phyloP scores from a whole-genome alignment of 2,888 invertebrate species.

The Stegana nigrithorax region DNA sequence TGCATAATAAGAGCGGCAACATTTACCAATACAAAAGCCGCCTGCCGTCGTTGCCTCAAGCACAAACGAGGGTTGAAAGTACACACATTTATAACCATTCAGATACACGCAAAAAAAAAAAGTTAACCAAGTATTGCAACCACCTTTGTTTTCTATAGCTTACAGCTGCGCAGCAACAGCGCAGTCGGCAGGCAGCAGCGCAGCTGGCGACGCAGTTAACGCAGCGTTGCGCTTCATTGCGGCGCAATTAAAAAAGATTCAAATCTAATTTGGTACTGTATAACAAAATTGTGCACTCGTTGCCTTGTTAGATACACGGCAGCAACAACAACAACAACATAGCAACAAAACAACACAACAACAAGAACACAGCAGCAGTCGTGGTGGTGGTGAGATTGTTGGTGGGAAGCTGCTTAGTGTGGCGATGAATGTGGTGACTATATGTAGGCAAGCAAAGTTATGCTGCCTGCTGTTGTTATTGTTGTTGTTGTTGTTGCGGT shows the following conservation, averaged over 20 bases:
- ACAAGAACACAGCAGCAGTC: too few relatives aligned
- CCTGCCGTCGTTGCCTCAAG: conserved; percentile 25
- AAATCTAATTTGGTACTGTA: conserved; percentile 65
- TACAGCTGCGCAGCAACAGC: too few relatives aligned
- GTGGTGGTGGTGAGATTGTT: background rate
- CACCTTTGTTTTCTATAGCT: conserved; percentile 46
- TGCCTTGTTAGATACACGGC: too few relatives aligned
- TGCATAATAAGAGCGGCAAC: conserved; percentile 48
- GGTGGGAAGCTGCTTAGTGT: conserved; percentile 16
- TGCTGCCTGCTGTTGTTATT: conserved; percentile 19
- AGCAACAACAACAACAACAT: too few relatives aligned
- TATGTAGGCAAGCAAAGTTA: background rate
- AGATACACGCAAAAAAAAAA: conserved; percentile 1
- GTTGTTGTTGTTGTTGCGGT: conserved; percentile 20
- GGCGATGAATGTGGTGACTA: conserved; percentile 23
- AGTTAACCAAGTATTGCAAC: conserved; percentile 45
- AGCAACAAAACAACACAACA: too few relatives aligned
- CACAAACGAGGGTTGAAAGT: conserved; percentile 49
- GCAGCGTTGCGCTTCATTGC: conserved; percentile 29
- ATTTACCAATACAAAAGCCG: conserved; percentile 60
- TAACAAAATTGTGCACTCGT: conserved; percentile 63
- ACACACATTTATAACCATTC: conserved; percentile 9
- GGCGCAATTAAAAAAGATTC: conserved; percentile 65
- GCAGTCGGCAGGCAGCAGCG: conserved; percentile 19
- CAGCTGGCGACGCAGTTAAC: conserved; percentile 23